Percentiles rank a stretch among this genome's conserved stretches.
Evolutionary conservation across 1,140 invertebrate species (phyloP).

Genomic region (Phymastichus coffea): DNA sequence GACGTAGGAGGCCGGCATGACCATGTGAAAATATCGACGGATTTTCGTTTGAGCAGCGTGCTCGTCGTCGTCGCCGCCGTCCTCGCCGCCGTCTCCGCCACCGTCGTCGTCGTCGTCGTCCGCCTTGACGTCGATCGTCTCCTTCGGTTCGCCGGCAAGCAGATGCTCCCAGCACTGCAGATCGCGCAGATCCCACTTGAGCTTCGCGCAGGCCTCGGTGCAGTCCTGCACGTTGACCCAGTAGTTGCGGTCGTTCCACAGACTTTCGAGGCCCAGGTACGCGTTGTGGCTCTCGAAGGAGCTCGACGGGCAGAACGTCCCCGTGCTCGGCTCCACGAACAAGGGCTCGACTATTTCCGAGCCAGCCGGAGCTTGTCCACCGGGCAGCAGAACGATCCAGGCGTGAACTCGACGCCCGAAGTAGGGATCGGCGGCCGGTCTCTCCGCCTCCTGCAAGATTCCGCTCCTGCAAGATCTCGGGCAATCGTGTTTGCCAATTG

Average conservation of each 20-base stretch:
- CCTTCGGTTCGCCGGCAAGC: constrained; percentile 64
- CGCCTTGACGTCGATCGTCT: constrained; percentile 44
- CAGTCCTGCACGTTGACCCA: constrained; percentile 75
- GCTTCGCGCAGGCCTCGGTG: constrained; percentile 47
- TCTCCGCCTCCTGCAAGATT: constrained; percentile 71
- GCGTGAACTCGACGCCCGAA: constrained; percentile 76
- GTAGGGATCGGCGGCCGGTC: constrained; percentile 67
- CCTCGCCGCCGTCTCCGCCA: constrained; percentile 34
- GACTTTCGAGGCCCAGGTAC: constrained; percentile 77
- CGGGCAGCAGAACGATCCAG: constrained; percentile 76
- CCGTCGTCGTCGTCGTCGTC: constrained; percentile 40
- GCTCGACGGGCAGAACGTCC: constrained; percentile 47
- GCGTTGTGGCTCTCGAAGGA: constrained; percentile 60
- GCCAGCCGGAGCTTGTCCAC: constrained; percentile 46
- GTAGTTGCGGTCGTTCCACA: constrained; percentile 88
- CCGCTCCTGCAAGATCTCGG: no score
- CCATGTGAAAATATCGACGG: constrained; percentile 68
- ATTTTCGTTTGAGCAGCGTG: constrained; percentile 38
- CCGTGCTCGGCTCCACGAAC: constrained; percentile 84
- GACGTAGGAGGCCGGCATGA: constrained; percentile 80
- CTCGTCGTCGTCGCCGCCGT: constrained; percentile 41
- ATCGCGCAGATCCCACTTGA: constrained; percentile 64
- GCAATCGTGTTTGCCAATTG: no score
- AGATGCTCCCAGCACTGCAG: constrained; percentile 69
- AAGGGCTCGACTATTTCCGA: constrained; percentile 63